Evolutionary conservation across 2,113 vertebrate genomes (phyloP), one percentile per base, ranked within the genome.

Genomic region (Neolamprologus variostigma): DNA sequence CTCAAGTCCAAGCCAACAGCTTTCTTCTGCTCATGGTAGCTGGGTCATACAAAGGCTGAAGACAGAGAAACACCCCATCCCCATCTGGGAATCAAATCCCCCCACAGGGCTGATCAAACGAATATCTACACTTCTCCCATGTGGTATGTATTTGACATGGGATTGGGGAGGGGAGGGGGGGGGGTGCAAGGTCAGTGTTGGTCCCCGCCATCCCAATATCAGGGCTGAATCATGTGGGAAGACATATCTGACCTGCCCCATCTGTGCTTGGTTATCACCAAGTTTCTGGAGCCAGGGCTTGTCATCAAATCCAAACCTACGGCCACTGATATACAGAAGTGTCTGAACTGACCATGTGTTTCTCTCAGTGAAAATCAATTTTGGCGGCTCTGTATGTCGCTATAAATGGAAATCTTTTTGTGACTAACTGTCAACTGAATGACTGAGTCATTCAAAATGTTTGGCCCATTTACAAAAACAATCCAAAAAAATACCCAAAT

Each of bases 261-360:
- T 94, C 93, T 95, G 95, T 87, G 86, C 57, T 82, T 81, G 89
- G 87, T 95, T 95, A 96, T 93, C 92, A 85, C 78, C 63, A 47
- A 82, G 23, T 71, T 76, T 83, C 55, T 86, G 92, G 86, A 94
- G 89, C 90, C 89, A 78, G 66, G 71, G 79, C 80, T n/a, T 14
- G 81, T 89, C 54, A 84, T 93, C 86, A 88, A 78, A 68, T 95
- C 94, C 79, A 73, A 88, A 73, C 76, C 82, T 16, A 88, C 61
- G 54, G 80, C 19, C 23, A 1, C 80, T 66, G 86, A 80, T 51
- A 68, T 26, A 79, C 82, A 84, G 54, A 93, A 81, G 50, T 78
- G 82, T 80, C 71, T 53, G 57, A 84, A 81, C 19, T 31, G 61
- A 89, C 47, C 73, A 78, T 51, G 45, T 51, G 73, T 50, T 31